Conservation (phyloP, 2,113 vertebrate genomes). For the Pluvialis apricaria region DNA sequence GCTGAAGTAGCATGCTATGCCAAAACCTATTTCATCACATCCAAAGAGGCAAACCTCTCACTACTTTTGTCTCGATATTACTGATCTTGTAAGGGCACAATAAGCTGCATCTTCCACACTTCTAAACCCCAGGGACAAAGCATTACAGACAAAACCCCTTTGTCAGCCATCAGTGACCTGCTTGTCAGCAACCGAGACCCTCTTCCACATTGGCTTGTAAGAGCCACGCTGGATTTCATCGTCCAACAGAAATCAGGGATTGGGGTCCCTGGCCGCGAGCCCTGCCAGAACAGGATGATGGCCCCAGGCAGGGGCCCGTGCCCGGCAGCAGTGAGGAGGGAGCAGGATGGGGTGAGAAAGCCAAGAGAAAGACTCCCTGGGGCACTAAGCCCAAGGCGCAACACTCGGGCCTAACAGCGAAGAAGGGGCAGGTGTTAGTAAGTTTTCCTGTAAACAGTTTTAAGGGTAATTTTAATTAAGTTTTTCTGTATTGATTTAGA, state of each 20-base stretch:
- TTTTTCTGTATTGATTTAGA: background rate
- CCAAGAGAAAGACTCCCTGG: accelerated
- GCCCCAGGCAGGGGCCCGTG: accelerated
- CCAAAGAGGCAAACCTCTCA: accelerated
- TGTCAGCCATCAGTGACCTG: background rate
- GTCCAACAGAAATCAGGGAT: background rate
- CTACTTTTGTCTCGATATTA: background rate
- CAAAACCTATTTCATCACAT: conserved; percentile 1
- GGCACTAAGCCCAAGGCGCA: background rate
- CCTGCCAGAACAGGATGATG: background rate
- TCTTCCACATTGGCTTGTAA: background rate
- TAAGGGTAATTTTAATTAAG: background rate
- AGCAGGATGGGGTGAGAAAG: background rate
- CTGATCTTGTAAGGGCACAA: background rate
- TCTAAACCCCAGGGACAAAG: background rate
- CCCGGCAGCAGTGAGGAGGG: background rate
- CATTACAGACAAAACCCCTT: background rate
- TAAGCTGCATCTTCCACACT: background rate
- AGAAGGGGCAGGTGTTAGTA: background rate
- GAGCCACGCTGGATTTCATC: background rate
- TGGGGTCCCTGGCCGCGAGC: accelerated
- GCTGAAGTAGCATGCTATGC: background rate
- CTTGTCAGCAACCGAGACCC: background rate
- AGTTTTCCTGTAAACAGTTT: background rate
- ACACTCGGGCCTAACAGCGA: background rate